Evolutionary conservation across 2,888 invertebrate genomes (phyloP).

Genomic region (Arctia plantaginis): DNA sequence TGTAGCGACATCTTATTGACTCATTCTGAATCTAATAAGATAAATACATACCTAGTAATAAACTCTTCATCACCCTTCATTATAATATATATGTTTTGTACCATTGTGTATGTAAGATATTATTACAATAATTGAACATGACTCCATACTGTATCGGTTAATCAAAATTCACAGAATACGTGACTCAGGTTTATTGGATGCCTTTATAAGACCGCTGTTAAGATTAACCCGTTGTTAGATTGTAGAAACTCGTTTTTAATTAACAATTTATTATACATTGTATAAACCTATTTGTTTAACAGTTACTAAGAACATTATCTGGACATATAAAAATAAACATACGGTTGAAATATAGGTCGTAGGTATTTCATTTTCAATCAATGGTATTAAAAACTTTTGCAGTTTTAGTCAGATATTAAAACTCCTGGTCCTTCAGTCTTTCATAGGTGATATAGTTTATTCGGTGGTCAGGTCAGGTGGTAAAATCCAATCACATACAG

Average conservation of each 20-base stretch:
- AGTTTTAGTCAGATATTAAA: neutral
- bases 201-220: conserved; percentile 1
- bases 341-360: neutral
- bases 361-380: neutral
- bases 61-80: conserved; percentile 4
- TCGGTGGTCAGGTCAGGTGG: too few relatives aligned
- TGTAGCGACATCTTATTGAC: neutral
- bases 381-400: neutral
- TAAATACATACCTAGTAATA: conserved; percentile 12
- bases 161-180: conserved; percentile 33
- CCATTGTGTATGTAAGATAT: conserved; percentile 9
- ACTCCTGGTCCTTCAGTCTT: neutral
- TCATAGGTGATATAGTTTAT: neutral
- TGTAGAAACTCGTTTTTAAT: neutral
- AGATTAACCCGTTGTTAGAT: conserved; percentile 5
- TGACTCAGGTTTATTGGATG: conserved; percentile 32
- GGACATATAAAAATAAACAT: neutral
- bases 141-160: conserved; percentile 25
- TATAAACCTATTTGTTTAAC: neutral
- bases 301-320: neutral
- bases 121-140: conserved; percentile 20
- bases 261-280: neutral
- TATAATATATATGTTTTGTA: conserved; percentile 6
- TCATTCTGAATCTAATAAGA: conserved; percentile 9
- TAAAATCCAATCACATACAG: neutral